Conservation (phyloP, 2,888 invertebrate genomes). For the Perdita meconis region DNA sequence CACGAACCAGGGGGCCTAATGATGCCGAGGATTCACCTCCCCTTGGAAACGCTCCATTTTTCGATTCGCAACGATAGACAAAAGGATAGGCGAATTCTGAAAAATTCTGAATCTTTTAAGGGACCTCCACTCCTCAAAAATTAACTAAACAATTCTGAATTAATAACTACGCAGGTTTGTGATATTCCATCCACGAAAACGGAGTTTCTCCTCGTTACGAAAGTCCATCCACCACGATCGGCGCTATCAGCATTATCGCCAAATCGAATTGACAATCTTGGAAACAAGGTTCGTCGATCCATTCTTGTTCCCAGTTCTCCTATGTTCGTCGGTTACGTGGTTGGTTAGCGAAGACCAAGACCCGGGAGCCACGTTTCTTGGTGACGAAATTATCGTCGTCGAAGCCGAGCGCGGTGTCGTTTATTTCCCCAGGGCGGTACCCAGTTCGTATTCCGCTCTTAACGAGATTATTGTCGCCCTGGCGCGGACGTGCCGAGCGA, state of each 20-base stretch:
- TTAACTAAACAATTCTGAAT: no score
- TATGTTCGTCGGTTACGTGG: slow-evolving; percentile 14
- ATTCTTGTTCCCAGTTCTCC: slow-evolving; percentile 10
- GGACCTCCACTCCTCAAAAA: no score
- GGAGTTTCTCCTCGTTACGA: slow-evolving; percentile 28
- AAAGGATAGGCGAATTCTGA: no score
- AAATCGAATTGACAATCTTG: slow-evolving; percentile 47
- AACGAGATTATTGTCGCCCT: slow-evolving; percentile 73
- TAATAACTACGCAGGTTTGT: no score
- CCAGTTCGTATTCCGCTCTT: slow-evolving; percentile 63
- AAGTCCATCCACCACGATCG: slow-evolving; percentile 5
- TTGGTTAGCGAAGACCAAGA: slow-evolving; percentile 6
- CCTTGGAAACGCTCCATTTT: slow-evolving; percentile 26
- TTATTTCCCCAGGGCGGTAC: slow-evolving; percentile 68
- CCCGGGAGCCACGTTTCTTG: slow-evolving; percentile 52
- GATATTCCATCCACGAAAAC: not conserved
- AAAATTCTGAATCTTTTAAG: no score
- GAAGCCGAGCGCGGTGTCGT: slow-evolving; percentile 52
- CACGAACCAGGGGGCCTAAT: slow-evolving; percentile 42
- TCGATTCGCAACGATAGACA: no score
- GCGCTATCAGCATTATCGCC: slow-evolving; percentile 51
- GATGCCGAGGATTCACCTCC: slow-evolving; percentile 42
- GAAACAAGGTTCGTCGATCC: slow-evolving; percentile 45
- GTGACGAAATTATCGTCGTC: slow-evolving; percentile 61
- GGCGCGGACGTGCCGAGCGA: slow-evolving; percentile 58